Percentiles rank a stretch among this genome's conserved stretches.
Evolutionary conservation across 2,797 vertebrate genomes (phyloP).

Genomic region (Morus bassanus): DNA sequence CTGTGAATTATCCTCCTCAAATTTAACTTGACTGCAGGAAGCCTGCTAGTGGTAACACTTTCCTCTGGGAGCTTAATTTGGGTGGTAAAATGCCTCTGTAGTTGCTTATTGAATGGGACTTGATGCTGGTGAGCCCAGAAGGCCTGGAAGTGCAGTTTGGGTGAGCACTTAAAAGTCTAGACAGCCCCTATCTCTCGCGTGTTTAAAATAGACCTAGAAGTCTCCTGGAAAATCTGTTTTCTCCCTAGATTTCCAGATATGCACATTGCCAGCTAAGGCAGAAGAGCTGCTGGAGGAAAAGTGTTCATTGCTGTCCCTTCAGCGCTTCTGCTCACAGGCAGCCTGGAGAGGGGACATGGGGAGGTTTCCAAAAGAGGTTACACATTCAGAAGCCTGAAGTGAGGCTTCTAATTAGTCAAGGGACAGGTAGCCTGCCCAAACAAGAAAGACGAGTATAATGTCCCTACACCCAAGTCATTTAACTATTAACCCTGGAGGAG

Average conservation of each 20-base stretch:
- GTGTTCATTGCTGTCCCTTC: accelerated
- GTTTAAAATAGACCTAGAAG: neutral
- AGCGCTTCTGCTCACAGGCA: neutral
- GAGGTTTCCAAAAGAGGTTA: neutral
- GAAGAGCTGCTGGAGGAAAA: neutral
- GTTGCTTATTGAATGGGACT: neutral
- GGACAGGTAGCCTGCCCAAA: slow-evolving; percentile 4
- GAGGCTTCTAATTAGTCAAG: slow-evolving; percentile 37
- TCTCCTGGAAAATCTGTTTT: neutral
- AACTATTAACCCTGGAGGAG: slow-evolving; percentile 56
- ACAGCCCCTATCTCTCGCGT: neutral
- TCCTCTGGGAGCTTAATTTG: neutral
- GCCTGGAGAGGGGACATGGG: neutral
- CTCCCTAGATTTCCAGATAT: neutral
- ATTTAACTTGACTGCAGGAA: slow-evolving; percentile 50
- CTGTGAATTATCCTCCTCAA: slow-evolving; percentile 49
- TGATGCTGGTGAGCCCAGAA: neutral
- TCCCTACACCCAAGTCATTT: slow-evolving; percentile 36
- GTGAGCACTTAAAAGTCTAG: neutral
- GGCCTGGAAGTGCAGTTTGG: neutral
- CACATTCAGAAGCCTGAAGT: neutral
- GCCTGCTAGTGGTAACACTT: neutral
- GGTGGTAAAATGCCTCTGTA: neutral
- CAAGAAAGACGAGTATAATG: slow-evolving; percentile 55
- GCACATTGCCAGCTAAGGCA: neutral